Conservation (phyloP, 1,140 invertebrate species). For the Camponotus vicinus region DNA sequence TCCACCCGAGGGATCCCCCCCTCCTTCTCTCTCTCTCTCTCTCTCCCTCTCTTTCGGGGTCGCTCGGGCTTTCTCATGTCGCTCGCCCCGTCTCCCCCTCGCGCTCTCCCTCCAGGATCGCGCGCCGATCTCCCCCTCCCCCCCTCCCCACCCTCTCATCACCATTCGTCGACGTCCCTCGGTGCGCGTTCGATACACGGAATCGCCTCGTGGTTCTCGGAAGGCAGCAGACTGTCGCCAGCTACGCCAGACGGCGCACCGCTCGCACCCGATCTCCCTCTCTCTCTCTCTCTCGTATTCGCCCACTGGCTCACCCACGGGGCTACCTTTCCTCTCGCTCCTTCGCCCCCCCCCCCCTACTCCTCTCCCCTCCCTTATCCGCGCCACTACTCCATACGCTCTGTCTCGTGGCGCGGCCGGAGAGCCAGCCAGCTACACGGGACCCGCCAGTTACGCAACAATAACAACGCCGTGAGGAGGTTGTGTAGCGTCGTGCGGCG, state of each 20-base stretch:
- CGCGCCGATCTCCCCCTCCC: conserved; percentile 52
- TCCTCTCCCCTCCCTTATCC: background rate
- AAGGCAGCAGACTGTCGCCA: conserved; percentile 86
- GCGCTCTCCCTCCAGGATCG: conserved; percentile 49
- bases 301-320: conserved; percentile 74
- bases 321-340: conserved; percentile 51
- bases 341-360: conserved; percentile 9
- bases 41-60: conserved; percentile 5
- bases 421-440: conserved; percentile 67
- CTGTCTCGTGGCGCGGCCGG: conserved; percentile 61
- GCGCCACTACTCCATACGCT: conserved; percentile 42
- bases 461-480: conserved; percentile 78
- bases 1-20: background rate
- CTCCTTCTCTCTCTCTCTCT: conserved; percentile 18
- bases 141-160: conserved; percentile 54
- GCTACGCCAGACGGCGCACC: conserved; percentile 85
- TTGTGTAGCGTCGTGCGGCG: conserved; percentile 69
- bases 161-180: conserved; percentile 55
- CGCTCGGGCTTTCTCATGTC: conserved; percentile 67
- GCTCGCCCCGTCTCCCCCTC: conserved; percentile 62
- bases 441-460: conserved; percentile 79
- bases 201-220: conserved; percentile 85
- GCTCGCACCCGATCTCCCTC: conserved; percentile 74
- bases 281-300: conserved; percentile 66
- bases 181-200: conserved; percentile 84